Percentiles rank a stretch among this genome's conserved stretches.
phyloP scores from a whole-genome alignment of 2,888 invertebrate genomes.

The Himalopsyche japonica region DNA sequence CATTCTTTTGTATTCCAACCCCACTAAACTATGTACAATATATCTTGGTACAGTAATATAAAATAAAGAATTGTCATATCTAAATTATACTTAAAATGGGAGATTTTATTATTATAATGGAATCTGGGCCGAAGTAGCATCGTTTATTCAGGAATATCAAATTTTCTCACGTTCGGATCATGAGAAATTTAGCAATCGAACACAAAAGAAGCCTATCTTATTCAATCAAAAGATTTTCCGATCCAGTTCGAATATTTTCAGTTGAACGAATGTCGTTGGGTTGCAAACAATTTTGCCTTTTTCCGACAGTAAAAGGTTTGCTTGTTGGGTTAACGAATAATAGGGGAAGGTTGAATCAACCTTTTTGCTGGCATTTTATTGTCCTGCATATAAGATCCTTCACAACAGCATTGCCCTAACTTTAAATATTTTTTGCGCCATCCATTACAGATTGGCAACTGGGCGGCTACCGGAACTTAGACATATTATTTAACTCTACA shows the following conservation, averaged over 20 bases:
- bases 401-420: not conserved
- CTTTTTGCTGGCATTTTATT: not conserved
- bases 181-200: not conserved
- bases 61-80: no score
- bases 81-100: not conserved
- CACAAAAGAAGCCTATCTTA: not conserved
- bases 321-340: not conserved
- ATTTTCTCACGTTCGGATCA: not conserved
- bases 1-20: no score
- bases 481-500: no score
- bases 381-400: not conserved
- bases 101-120: not conserved
- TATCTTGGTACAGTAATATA: no score
- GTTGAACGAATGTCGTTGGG: not conserved
- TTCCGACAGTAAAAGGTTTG: not conserved
- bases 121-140: not conserved
- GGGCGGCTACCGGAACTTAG: no score
- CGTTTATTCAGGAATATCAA: not conserved
- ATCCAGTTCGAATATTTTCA: not conserved
- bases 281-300: not conserved
- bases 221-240: conserved; percentile 1
- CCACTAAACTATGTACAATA: no score
- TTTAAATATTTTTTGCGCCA: not conserved
- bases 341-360: not conserved
- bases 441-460: not conserved